Evolutionary conservation across 2,797 vertebrate species (phyloP), one percentile per base, ranked within the genome.

Genomic region (Emydoidea blandingii): DNA sequence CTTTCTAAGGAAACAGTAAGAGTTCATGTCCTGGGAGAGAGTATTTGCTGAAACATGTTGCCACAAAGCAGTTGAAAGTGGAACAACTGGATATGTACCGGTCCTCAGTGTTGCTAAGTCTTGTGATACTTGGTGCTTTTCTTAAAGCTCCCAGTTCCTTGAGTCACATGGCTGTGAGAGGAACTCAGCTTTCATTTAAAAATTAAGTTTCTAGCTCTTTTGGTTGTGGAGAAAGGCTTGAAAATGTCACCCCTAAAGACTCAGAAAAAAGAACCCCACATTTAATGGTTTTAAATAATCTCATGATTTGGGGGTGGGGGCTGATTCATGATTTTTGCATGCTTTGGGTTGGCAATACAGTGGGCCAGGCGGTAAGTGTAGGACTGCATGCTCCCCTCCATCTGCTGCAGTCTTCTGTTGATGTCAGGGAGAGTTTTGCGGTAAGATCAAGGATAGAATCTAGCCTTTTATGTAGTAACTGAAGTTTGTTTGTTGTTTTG

Each of bases 31-130:
- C 91, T 90, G 94, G 62, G 91, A 90, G 87, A 44, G 49, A 96
- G 92, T 92, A 90, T 95, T 96, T 96, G 93, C 95, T 95, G 91
- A 96, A 95, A 93, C 92, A 89, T 12, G 3, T 93, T 95, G 93
- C 92, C 16, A 3, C 94, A 90, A 94, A 88, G 54, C 27, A 56
- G 18, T 12, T 79, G 9, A 23, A 57, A 49, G 74, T 78, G 25
- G 74, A 78, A 49, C 44, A 18, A 44, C 25, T 3, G 1, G 27
- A 8, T 78, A 27, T 4, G 44, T 16, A 27, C 14, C 37, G 5
- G 15, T 34, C 41, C 56, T 19, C 29, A 37, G 31, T 53, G 74
- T 53, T 53, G 79, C 79, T 25, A 23, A 80, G 5, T 37, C 34
- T 53, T 53, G 50, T 21, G 19, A n/a, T 21, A 37, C 7, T 11